Conservation (phyloP, 2,113 vertebrate genomes). For the Scomber colias region DNA sequence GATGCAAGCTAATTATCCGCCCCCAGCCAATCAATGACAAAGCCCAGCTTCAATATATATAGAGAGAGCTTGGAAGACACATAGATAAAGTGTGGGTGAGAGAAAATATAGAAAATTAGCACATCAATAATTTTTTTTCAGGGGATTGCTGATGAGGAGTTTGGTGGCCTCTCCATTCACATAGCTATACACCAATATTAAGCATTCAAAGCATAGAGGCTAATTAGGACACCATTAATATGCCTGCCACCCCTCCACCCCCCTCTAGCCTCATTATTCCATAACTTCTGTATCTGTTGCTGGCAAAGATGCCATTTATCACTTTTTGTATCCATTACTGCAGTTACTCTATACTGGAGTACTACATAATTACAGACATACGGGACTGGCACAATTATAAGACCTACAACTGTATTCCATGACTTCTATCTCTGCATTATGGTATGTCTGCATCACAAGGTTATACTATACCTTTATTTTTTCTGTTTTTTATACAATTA, state of each 20-base stretch:
- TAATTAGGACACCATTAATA: conserved; percentile 74
- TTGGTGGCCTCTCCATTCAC: conserved; percentile 48
- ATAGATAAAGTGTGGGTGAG: neutral
- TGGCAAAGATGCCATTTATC: conserved; percentile 61
- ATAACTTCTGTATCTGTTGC: conserved; percentile 59
- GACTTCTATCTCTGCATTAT: neutral
- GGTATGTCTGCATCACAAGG: neutral
- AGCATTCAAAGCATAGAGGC: conserved; percentile 59
- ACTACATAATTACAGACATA: conserved; percentile 51
- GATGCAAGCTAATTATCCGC: conserved; percentile 62
- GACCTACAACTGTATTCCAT: neutral
- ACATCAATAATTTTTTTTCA: conserved; percentile 37
- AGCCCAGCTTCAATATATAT: conserved; percentile 11
- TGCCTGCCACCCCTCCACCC: conserved; percentile 13
- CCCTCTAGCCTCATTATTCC: conserved; percentile 62
- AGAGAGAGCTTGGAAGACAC: neutral
- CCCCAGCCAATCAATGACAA: conserved; percentile 60
- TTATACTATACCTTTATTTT: neutral
- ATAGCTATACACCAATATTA: conserved; percentile 55
- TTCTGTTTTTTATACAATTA: neutral
- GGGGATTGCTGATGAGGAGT: conserved; percentile 50
- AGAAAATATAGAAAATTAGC: conserved; percentile 18
- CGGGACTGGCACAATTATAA: conserved; percentile 8
- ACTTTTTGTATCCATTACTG: conserved; percentile 41
- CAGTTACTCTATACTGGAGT: conserved; percentile 48